Base-by-base conservation (phyloP, 2,797 vertebrate genomes). In the Oceanodroma leucorhoa region DNA sequence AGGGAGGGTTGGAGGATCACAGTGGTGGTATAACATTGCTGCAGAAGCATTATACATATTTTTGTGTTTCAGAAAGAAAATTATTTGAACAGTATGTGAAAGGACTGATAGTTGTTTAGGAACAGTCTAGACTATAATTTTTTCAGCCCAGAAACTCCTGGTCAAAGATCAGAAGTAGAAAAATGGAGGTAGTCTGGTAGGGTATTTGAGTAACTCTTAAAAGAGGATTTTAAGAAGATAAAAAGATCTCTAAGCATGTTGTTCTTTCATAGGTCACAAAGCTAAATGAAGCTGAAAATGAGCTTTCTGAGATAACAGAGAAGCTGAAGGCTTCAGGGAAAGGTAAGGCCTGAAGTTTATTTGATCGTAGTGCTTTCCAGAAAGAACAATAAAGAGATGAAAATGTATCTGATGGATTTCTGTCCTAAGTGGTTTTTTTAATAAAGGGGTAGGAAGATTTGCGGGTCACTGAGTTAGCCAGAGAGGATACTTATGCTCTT, bases 271-370 rank as follows among this genome's bases (percentile, higher is more conserved):
- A 99, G 99, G 98, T 99, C 91, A 96, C 93, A 95, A 99, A 99
- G 95, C 97, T 99, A 93, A 98, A 98, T 11, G 97, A 97, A 90
- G 98, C 99, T 96, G 99, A 99, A 97, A 98, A 96, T 84, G 99
- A 99, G 83, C 97, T 99, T 78, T 95, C 97, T 67, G 98, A 99
- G 50, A 98, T 99, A 51, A 98, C 99, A 84, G 98, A 98, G 71
- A 99, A 98, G 88, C 98, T 99, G 67, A 98, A 95, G 77, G 90
- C 97, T 69, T 98, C 98, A 51, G 98, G 95, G 23, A 98, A 97
- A 98, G 98, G 99, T 99, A 97, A 98, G 97, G 12, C 6, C 5
- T 40, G 21, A 91, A 65, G 34, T 38, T 78, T 60, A 32, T 87
- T 82, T 91, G 24, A 67, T 77, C 5, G 0, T 10, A 75, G 5